Evolutionary conservation across 2,113 vertebrate genomes (phyloP).

Genomic region (Trichechus manatus): DNA sequence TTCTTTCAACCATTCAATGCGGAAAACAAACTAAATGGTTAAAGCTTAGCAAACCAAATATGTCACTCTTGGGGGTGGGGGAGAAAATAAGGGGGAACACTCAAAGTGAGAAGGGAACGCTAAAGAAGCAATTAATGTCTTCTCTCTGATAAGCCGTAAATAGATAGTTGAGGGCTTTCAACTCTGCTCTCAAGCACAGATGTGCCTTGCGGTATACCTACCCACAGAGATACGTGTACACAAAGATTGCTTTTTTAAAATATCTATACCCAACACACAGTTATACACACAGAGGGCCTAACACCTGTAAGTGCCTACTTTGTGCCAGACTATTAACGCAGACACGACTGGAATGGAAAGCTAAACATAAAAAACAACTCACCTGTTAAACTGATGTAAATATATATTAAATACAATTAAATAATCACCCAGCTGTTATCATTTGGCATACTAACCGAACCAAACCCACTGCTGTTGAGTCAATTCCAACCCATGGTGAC

Average conservation of each 20-base stretch:
- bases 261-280: background rate
- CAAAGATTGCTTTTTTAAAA: background rate
- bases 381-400: background rate
- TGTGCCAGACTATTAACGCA: slow-evolving; percentile 31
- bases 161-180: slow-evolving; percentile 21
- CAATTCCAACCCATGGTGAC: no score
- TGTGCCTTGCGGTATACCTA: slow-evolving; percentile 11
- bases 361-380: slow-evolving; percentile 2
- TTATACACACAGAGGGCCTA: background rate
- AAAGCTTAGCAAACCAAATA: slow-evolving; percentile 58
- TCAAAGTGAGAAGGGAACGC: slow-evolving; percentile 33
- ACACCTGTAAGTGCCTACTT: background rate
- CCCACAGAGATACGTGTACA: background rate
- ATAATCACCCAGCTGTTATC: background rate
- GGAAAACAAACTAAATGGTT: slow-evolving; percentile 40
- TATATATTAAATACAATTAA: slow-evolving; percentile 7
- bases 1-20: background rate
- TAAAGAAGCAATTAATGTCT: slow-evolving; percentile 40
- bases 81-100: slow-evolving; percentile 37
- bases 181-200: background rate
- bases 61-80: background rate
- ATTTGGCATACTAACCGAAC: background rate
- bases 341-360: background rate
- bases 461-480: no score
- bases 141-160: slow-evolving; percentile 20